phyloP scores from a whole-genome alignment of 2,113 vertebrate genomes.

The Bagarius yarrelli region DNA sequence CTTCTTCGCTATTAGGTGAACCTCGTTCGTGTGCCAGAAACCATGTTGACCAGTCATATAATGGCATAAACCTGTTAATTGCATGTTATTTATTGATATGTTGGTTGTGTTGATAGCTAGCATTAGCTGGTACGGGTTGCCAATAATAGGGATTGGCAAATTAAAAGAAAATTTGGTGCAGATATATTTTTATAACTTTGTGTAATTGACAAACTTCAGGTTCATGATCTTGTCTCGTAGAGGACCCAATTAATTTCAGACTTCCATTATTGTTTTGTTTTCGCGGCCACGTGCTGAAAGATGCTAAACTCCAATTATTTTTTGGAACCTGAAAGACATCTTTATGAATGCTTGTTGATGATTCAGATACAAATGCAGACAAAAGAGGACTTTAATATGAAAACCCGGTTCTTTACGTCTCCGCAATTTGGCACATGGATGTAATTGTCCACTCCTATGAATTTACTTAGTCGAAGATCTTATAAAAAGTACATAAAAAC shows the following conservation, averaged over 20 bases:
- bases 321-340: too few relatives aligned
- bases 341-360: too few relatives aligned
- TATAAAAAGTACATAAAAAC: conserved; percentile 1
- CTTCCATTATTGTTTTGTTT: background rate
- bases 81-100: background rate
- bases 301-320: too few relatives aligned
- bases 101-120: too few relatives aligned
- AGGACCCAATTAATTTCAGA: background rate
- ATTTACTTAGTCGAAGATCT: conserved; percentile 12
- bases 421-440: conserved; percentile 12
- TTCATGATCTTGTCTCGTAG: background rate
- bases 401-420: background rate
- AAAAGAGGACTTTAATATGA: background rate
- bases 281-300: too few relatives aligned
- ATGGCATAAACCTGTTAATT: background rate
- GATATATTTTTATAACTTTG: background rate
- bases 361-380: background rate
- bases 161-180: background rate
- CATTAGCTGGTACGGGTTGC: too few relatives aligned
- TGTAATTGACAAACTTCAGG: background rate
- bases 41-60: conserved; percentile 41
- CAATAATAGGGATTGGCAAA: too few relatives aligned
- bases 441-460: conserved; percentile 13
- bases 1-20: conserved; percentile 49
- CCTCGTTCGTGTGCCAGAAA: conserved; percentile 50